Evolutionary conservation across 1,140 invertebrate genomes (phyloP).

Genomic region (Drosophila lacteicornis): DNA sequence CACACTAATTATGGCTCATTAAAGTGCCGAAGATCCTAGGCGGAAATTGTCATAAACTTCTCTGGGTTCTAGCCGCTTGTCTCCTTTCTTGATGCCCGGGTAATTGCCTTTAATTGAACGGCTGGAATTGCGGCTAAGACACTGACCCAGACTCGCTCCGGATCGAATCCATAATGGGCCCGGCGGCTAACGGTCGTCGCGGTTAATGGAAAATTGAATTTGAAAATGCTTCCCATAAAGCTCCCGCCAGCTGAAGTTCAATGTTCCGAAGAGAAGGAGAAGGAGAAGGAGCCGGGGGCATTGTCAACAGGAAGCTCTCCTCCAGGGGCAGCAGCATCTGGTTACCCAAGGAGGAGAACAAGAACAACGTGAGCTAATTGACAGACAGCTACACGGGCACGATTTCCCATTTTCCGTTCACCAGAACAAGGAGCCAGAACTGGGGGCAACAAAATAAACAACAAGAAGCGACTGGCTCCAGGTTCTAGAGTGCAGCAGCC

Average conservation of each 20-base stretch:
- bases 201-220: slow-evolving; percentile 58
- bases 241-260: slow-evolving; percentile 52
- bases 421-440: slow-evolving; percentile 7
- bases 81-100: slow-evolving; percentile 28
- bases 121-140: slow-evolving; percentile 75
- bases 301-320: slow-evolving; percentile 41
- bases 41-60: slow-evolving; percentile 65
- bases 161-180: slow-evolving; percentile 65
- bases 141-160: slow-evolving; percentile 77
- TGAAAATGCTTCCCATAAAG: slow-evolving; percentile 47
- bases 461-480: slow-evolving; percentile 55
- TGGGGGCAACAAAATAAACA: slow-evolving; percentile 13
- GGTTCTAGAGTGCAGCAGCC: slow-evolving; percentile 22
- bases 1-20: slow-evolving; percentile 75
- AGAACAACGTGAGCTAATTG: slow-evolving; percentile 75
- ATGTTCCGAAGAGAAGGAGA: slow-evolving; percentile 11
- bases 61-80: slow-evolving; percentile 12
- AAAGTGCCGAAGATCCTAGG: slow-evolving; percentile 74
- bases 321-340: slow-evolving; percentile 16
- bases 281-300: neutral
- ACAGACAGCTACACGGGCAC: slow-evolving; percentile 71
- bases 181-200: slow-evolving; percentile 12
- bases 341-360: slow-evolving; percentile 10
- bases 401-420: slow-evolving; percentile 48
- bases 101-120: slow-evolving; percentile 76